Conservation (phyloP, 1,140 invertebrate genomes). For the Drosophila ogumai region DNA sequence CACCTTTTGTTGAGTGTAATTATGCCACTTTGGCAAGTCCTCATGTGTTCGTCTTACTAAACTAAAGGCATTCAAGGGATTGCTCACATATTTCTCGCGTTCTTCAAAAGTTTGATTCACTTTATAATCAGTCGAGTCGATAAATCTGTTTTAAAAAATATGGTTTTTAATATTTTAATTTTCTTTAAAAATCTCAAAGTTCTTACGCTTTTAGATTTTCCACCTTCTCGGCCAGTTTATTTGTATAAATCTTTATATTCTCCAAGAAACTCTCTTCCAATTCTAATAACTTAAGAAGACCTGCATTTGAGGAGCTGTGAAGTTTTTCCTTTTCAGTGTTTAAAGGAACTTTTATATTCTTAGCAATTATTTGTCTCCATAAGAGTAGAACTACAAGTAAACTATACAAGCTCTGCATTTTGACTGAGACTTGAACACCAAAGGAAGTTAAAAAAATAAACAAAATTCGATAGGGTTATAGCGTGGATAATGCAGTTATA, state of each 20-base stretch:
- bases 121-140: conserved; percentile 8
- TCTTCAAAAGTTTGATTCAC: not conserved
- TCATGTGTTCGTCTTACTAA: conserved; percentile 48
- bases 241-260: conserved; percentile 12
- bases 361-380: not conserved
- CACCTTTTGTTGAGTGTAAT: conserved; percentile 30
- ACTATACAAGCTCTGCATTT: conserved; percentile 5
- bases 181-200: accelerated
- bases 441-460: too few relatives aligned
- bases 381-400: conserved; percentile 5
- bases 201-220: conserved; percentile 26
- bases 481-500: conserved; percentile 7
- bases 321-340: not conserved
- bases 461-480: not conserved
- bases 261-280: conserved; percentile 13
- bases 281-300: conserved; percentile 15
- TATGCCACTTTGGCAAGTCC: conserved; percentile 58
- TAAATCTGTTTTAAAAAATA: not conserved
- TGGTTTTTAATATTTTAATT: too few relatives aligned
- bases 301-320: conserved; percentile 12
- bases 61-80: conserved; percentile 53
- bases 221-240: conserved; percentile 26
- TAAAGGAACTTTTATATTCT: not conserved
- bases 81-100: conserved; percentile 47
- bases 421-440: conserved; percentile 4